Evolutionary conservation across 2,888 invertebrate genomes (phyloP), one percentile per base, ranked within the genome.

Genomic region (Palloptera scutellata): DNA sequence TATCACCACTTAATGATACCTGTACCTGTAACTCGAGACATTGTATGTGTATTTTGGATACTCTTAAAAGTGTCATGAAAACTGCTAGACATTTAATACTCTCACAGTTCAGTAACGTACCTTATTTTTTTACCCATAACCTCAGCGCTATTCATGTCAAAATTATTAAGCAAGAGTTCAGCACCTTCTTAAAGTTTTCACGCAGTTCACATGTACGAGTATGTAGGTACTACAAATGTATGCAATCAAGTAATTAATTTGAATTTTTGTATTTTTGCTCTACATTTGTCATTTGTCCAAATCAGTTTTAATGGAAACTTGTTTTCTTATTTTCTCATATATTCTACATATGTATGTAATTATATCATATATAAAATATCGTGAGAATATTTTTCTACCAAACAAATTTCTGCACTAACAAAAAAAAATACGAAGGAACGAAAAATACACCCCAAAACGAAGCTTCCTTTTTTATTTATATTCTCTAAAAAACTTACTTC

Each of bases 301-400:
- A 59, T 52, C 59, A 52, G 64, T 57, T 59, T 58, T 42, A 53
- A 48, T 48, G 51, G 4, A 10, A 53, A 64, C 51, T 53, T 52
- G 52, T 64, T 58, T 52, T 43, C 20, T 20, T 19, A 15, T 19
- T 51, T 52, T 52, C 64, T n/a, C n/a, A n/a, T n/a, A n/a, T n/a
- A n/a, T n/a, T n/a, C n/a, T n/a, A n/a, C n/a, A n/a, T n/a, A n/a
- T n/a, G n/a, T 6, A 30, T 30, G 6, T 30, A 30, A 30, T 30
- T 30, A 40, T 64, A 64, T 59, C 64, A n/a, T n/a, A n/a, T 11
- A 66, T 72, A 69, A 75, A 74, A 79, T 79, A 78, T 79, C 78
- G 78, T 78, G 78, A 77, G 78, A 78, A 78, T 40, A 75, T 74
- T 79, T 61, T 70, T 41, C 67, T 73, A 51, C 30, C 55, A 42